These are phyloP conservation scores for Formicarius rufipectus DNA, from an alignment of 2,113 vertebrate genomes.

Conservation along the genomic window DNA sequence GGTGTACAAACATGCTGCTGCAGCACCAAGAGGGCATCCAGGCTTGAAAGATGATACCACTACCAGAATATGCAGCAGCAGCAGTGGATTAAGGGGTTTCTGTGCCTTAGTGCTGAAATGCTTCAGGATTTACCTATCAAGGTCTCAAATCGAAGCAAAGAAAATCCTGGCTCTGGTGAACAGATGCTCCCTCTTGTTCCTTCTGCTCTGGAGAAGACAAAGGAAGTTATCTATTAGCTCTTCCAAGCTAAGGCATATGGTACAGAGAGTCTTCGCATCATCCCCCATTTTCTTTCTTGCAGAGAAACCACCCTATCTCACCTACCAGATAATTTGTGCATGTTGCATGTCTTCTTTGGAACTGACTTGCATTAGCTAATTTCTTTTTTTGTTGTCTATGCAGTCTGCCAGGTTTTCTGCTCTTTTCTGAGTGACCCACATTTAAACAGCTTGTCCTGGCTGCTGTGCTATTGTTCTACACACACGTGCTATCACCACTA, in stretches of 20 bases:
- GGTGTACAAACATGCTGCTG: background rate
- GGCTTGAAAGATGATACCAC: background rate
- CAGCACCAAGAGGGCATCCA: background rate
- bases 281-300: background rate
- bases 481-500: background rate
- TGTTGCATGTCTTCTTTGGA: background rate
- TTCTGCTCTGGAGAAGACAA: background rate
- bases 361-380: rapidly evolving
- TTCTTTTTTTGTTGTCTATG: background rate
- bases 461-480: background rate
- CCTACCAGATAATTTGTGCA: background rate
- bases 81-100: background rate
- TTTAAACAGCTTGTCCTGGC: background rate
- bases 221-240: background rate
- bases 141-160: background rate
- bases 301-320: background rate
- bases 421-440: background rate
- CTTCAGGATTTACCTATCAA: background rate
- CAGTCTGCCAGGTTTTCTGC: background rate
- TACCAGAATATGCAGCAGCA: rapidly evolving
- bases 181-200: background rate
- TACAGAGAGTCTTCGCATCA: background rate
- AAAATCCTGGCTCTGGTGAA: background rate
- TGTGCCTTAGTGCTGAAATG: background rate
- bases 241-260: background rate